Evolutionary conservation across 2,113 vertebrate genomes (phyloP).

Genomic region (Hippoglossus stenolepis): DNA sequence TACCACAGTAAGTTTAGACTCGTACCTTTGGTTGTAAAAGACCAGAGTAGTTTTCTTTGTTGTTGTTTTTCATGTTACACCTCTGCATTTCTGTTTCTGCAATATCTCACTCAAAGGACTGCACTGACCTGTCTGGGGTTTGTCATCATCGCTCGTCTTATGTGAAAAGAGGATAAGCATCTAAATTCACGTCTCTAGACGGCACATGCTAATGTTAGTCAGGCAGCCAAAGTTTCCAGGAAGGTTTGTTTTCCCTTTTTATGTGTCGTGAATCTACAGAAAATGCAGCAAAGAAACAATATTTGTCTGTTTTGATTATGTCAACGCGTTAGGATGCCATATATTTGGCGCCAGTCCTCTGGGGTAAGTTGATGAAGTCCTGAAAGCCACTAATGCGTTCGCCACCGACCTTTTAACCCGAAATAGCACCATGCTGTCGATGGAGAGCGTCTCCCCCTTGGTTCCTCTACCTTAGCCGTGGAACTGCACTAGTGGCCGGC

Average conservation of each 20-base stretch:
- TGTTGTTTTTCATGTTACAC: slow-evolving; percentile 59
- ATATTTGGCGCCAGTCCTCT: slow-evolving; percentile 15
- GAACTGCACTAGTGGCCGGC: slow-evolving; percentile 39
- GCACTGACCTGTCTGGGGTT: slow-evolving; percentile 25
- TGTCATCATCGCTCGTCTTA: slow-evolving; percentile 2
- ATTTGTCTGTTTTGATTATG: not conserved
- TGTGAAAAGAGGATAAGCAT: slow-evolving; percentile 18
- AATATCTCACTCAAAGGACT: slow-evolving; percentile 27
- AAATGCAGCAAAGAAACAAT: not conserved
- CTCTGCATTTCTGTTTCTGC: slow-evolving; percentile 41
- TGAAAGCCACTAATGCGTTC: slow-evolving; percentile 32
- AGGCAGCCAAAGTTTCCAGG: not conserved
- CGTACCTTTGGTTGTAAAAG: slow-evolving; percentile 46
- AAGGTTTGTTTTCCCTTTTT: not conserved
- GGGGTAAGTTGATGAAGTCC: slow-evolving; percentile 1
- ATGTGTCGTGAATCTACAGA: not conserved
- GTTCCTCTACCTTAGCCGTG: slow-evolving; percentile 34
- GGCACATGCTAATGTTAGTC: slow-evolving; percentile 10
- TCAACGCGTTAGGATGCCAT: too few species aligned
- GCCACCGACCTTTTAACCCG: slow-evolving; percentile 11
- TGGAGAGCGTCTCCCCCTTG: slow-evolving; percentile 27
- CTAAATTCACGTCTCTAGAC: not conserved
- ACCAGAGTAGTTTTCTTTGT: slow-evolving; percentile 60
- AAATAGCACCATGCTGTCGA: slow-evolving; percentile 1
- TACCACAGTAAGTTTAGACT: slow-evolving; percentile 23